Evolutionary conservation across 30 jellyfish, hydroid and myxozoan species (phyloP).

Genomic region (Cassiopea xamachana): DNA sequence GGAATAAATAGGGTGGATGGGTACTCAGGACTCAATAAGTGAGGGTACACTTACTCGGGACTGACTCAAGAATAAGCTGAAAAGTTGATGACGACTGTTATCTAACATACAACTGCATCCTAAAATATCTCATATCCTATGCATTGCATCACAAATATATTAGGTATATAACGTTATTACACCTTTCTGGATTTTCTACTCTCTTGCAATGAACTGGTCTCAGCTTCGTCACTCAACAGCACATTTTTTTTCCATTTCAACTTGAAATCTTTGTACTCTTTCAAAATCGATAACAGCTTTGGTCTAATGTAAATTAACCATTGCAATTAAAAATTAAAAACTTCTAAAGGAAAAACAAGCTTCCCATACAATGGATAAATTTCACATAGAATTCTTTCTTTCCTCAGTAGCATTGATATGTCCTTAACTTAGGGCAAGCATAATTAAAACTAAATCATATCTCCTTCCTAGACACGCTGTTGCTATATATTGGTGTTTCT

Average conservation of each 20-base stretch:
- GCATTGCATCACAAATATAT: too few relatives aligned
- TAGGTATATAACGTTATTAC: too few relatives aligned
- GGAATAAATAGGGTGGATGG: too few relatives aligned
- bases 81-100: too few relatives aligned
- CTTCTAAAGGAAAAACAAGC: not conserved
- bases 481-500: not conserved
- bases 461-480: not conserved
- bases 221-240: not conserved
- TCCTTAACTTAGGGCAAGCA: not conserved
- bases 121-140: too few relatives aligned
- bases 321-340: not conserved
- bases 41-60: too few relatives aligned
- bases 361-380: too few relatives aligned
- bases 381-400: too few relatives aligned
- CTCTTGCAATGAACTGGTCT: not conserved
- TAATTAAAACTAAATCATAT: not conserved
- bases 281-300: constrained; percentile 16
- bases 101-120: too few relatives aligned
- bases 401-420: too few relatives aligned
- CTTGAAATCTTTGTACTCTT: constrained; percentile 30
- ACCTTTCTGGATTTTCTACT: not conserved
- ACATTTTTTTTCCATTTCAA: not conserved
- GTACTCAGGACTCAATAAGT: too few relatives aligned
- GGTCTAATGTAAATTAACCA: constrained; percentile 24
- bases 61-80: too few relatives aligned